These are phyloP conservation scores for Sebastiscus albofasciatus DNA, from an alignment of 2,797 vertebrate genomes.

Conservation along the genomic window DNA sequence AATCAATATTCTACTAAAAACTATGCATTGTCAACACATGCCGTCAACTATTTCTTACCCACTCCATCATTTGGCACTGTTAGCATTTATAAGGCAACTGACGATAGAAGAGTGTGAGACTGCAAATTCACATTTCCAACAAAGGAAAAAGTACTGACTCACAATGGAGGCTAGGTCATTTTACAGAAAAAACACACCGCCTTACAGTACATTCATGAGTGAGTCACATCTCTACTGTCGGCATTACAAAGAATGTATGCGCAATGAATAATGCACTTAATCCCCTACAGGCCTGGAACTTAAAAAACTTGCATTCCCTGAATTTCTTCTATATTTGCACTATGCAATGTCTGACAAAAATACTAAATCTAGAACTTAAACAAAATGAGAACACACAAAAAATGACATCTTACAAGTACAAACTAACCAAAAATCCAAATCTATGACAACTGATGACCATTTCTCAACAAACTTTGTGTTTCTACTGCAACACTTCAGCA, in stretches of 20 bases:
- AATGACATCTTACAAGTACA: not conserved
- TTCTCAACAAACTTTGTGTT: conserved; percentile 6
- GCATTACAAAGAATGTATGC: not conserved
- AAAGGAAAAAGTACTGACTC: not conserved
- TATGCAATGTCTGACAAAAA: not conserved
- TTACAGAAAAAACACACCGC: not conserved
- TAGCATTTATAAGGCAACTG: not conserved
- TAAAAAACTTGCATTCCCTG: not conserved
- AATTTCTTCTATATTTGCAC: not conserved
- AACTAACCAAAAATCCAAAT: not conserved
- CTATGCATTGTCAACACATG: not conserved
- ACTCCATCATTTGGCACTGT: not conserved
- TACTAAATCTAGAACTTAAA: not conserved
- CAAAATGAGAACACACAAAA: not conserved
- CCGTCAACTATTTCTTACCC: not conserved
- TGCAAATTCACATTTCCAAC: not conserved
- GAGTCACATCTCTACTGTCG: not conserved
- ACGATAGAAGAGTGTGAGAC: not conserved
- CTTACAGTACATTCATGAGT: not conserved
- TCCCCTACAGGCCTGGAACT: not conserved
- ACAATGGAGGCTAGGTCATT: not conserved
- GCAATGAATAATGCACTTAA: not conserved
- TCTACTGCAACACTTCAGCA: conserved; percentile 12
- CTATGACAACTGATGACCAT: not conserved
- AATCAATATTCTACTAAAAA: not conserved